Percentiles rank a stretch among this genome's conserved stretches.
phyloP scores from a whole-genome alignment of 1,140 invertebrate species.

The Drosophila tristis region DNA sequence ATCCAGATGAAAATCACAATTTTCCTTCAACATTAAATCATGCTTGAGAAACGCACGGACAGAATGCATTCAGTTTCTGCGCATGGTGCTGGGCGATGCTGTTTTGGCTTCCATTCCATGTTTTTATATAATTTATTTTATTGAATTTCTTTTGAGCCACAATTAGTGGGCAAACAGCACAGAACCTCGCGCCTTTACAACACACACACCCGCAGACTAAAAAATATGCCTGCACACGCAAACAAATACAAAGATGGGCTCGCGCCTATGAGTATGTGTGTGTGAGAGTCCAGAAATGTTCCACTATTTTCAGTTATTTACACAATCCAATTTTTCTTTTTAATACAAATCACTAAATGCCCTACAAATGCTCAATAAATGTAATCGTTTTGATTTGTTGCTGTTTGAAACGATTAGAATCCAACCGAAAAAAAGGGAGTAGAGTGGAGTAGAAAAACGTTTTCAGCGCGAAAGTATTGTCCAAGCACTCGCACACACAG shows the following conservation, averaged over 20 bases:
- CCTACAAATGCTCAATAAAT: no score
- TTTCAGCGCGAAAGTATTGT: conserved; percentile 79
- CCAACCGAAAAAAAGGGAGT: conserved; percentile 23
- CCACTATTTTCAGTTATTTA: conserved; percentile 79
- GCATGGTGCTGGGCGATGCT: conserved; percentile 6
- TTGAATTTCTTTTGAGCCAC: conserved; percentile 65
- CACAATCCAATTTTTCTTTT: conserved; percentile 59
- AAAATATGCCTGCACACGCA: conserved; percentile 12
- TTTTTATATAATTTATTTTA: conserved; percentile 74
- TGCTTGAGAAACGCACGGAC: neutral
- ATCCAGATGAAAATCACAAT: conserved; percentile 59
- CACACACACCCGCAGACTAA: conserved; percentile 32
- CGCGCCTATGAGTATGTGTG: conserved; percentile 10
- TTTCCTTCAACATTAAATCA: conserved; percentile 35
- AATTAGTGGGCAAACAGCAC: conserved; percentile 37
- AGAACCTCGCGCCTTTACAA: conserved; percentile 72
- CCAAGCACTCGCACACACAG: conserved; percentile 47
- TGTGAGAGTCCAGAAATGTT: conserved; percentile 38
- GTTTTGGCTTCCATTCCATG: conserved; percentile 33
- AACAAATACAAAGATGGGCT: conserved; percentile 3
- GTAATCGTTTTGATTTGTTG: conserved; percentile 35
- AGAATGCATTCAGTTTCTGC: conserved; percentile 14
- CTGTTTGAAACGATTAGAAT: conserved; percentile 7
- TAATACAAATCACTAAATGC: neutral
- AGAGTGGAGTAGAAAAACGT: conserved; percentile 59